Evolutionary conservation across 2,888 invertebrate species (phyloP).

Genomic region (Lochmaea capreae): DNA sequence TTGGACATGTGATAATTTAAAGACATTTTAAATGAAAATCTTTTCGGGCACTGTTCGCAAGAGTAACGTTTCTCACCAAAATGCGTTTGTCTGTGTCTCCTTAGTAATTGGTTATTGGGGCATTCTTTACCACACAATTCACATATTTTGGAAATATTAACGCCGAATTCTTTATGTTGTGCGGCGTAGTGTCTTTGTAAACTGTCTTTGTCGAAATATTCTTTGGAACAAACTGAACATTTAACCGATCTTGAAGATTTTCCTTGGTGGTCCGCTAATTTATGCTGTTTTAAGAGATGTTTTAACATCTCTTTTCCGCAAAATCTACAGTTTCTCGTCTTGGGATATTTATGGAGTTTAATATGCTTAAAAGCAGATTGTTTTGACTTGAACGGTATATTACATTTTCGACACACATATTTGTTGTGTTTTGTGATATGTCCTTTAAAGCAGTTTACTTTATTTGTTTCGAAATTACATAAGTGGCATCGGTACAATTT

Average conservation of each 20-base stretch:
- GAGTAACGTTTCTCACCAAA: slow-evolving; percentile 55
- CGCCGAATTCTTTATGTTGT: slow-evolving; percentile 44
- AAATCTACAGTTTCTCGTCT: slow-evolving; percentile 8
- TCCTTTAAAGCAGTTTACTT: slow-evolving; percentile 14
- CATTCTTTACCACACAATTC: slow-evolving; percentile 20
- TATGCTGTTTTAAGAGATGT: slow-evolving; percentile 5
- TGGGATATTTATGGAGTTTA: slow-evolving; percentile 5
- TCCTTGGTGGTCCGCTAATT: slow-evolving; percentile 3
- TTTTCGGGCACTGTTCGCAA: slow-evolving; percentile 55
- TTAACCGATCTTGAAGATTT: slow-evolving; percentile 21
- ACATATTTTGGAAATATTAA: slow-evolving; percentile 31
- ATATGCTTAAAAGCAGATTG: slow-evolving; percentile 21
- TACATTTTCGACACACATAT: slow-evolving; percentile 14
- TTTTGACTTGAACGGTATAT: slow-evolving; percentile 6
- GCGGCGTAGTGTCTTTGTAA: slow-evolving; percentile 53
- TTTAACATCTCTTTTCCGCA: slow-evolving; percentile 18
- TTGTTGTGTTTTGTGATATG: slow-evolving; percentile 15
- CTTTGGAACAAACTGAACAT: slow-evolving; percentile 39
- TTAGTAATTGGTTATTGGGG: slow-evolving; percentile 43
- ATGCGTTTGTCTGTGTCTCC: slow-evolving; percentile 57
- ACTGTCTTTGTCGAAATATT: slow-evolving; percentile 42
- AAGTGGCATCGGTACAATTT: slow-evolving; percentile 11
- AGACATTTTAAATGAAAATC: slow-evolving; percentile 55
- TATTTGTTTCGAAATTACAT: slow-evolving; percentile 13
- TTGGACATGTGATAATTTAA: slow-evolving; percentile 51